These are phyloP conservation scores for Drosophila navojoa DNA, from an alignment of 1,140 invertebrate species.

Conservation along the genomic window DNA sequence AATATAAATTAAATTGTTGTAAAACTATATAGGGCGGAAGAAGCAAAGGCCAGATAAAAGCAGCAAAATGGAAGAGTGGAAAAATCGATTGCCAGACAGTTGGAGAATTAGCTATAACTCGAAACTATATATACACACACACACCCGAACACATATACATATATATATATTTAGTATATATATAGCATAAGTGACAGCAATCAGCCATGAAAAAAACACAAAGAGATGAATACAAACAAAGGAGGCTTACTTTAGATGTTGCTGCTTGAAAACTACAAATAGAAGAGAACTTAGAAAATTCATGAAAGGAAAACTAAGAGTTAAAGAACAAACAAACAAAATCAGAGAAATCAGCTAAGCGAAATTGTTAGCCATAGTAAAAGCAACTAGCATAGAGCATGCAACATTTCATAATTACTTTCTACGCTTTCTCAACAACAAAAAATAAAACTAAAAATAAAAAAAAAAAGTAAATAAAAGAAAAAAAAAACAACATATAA, in stretches of 20 bases:
- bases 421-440: constrained; percentile 15
- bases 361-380: constrained; percentile 12
- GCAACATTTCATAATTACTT: constrained; percentile 15
- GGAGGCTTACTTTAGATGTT: constrained; percentile 46
- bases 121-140: background rate
- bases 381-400: constrained; percentile 5
- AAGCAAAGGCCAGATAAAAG: background rate
- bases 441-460: background rate
- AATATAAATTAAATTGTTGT: constrained; percentile 29
- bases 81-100: constrained; percentile 2
- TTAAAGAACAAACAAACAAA: background rate
- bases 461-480: too few relatives aligned
- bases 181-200: constrained; percentile 51
- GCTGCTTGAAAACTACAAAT: constrained; percentile 33
- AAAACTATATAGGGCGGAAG: constrained; percentile 7
- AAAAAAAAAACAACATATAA: background rate
- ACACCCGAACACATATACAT: background rate
- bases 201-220: constrained; percentile 51
- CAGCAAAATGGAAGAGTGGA: background rate
- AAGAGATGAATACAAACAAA: constrained; percentile 4
- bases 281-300: constrained; percentile 8
- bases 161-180: constrained; percentile 9
- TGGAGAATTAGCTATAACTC: constrained; percentile 22
- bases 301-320: background rate
- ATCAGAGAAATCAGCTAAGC: constrained; percentile 5